Conservation (phyloP, 2,113 vertebrate genomes). For the Pluvialis apricaria region DNA sequence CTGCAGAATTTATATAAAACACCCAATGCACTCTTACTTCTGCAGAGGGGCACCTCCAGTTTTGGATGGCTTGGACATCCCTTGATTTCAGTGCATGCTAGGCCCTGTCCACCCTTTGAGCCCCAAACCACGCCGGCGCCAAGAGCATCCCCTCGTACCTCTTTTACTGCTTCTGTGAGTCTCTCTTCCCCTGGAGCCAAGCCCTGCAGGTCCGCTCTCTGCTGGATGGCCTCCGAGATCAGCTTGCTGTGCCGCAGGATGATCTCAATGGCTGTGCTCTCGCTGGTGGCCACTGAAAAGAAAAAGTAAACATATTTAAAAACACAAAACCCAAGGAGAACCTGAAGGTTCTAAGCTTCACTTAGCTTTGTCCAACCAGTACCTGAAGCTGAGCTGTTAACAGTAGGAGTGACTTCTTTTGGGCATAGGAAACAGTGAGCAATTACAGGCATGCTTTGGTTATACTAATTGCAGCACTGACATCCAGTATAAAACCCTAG, state of each 20-base stretch:
- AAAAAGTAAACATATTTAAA: background rate
- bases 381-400: background rate
- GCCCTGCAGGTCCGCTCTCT: background rate
- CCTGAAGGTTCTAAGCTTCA: background rate
- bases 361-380: background rate
- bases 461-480: background rate
- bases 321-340: background rate
- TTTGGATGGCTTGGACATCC: background rate
- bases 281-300: constrained; percentile 57
- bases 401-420: background rate
- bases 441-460: background rate
- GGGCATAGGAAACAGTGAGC: background rate
- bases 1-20: background rate
- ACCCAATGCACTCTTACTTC: background rate
- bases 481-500: background rate
- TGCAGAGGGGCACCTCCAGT: background rate
- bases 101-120: background rate
- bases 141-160: constrained; percentile 31
- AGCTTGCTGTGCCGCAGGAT: constrained; percentile 59
- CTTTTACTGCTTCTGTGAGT: constrained; percentile 47
- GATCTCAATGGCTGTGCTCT: constrained; percentile 60
- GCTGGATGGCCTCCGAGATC: constrained; percentile 59
- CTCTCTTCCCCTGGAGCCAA: background rate
- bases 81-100: background rate
- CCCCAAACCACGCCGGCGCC: fast-evolving